These are phyloP conservation scores for Ashinkailepas kermadecensis DNA, from an alignment of 2,888 invertebrate genomes.

Conservation along the genomic window DNA sequence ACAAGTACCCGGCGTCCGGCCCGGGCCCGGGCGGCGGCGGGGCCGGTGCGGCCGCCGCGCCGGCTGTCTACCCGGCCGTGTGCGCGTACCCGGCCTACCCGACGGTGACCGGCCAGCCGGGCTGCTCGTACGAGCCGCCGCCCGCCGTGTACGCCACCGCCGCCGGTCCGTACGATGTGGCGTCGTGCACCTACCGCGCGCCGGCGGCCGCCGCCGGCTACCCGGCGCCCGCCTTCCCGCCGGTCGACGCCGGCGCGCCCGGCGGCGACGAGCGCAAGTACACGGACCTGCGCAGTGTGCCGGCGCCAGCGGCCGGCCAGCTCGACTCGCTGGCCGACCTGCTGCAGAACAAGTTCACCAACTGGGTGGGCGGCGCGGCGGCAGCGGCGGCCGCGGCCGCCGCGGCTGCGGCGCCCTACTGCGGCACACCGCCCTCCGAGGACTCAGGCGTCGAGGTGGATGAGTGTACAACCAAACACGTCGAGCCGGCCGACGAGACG, in stretches of 20 bases:
- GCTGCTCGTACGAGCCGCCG: not conserved
- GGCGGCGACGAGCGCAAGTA: constrained; percentile 45
- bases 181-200: constrained; percentile 1
- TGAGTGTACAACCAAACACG: constrained; percentile 38
- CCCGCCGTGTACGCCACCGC: constrained; percentile 10
- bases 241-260: not conserved
- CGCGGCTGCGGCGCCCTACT: constrained; percentile 30
- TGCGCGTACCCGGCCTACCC: not conserved
- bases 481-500: constrained; percentile 51
- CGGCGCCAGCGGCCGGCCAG: constrained; percentile 57
- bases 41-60: not conserved
- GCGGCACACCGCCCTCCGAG: constrained; percentile 27
- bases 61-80: not conserved
- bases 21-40: constrained; percentile 17
- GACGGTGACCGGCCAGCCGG: not conserved
- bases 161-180: not conserved
- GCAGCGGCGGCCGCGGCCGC: constrained; percentile 30
- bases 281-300: constrained; percentile 53
- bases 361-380: constrained; percentile 17
- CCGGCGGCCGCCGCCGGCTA: not conserved
- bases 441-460: constrained; percentile 35
- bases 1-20: not conserved
- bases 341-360: constrained; percentile 41
- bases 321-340: constrained; percentile 62
- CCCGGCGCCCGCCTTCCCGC: not conserved